phyloP scores from a whole-genome alignment of 2,888 invertebrate genomes.

The Acronicta alni region DNA sequence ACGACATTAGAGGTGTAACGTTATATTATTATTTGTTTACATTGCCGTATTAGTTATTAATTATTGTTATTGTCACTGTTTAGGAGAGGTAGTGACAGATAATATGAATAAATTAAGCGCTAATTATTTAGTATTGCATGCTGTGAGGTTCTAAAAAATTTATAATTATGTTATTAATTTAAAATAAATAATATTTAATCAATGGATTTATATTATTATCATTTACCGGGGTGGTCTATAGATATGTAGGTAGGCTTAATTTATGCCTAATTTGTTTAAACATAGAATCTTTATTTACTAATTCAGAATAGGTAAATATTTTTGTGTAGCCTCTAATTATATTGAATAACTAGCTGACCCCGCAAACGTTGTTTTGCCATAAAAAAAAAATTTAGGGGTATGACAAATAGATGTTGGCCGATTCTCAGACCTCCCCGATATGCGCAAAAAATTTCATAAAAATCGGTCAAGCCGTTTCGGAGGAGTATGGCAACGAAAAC shows the following conservation, averaged over 20 bases:
- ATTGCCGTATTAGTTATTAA: conserved; percentile 29
- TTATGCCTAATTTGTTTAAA: neutral
- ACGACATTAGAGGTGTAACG: conserved; percentile 58
- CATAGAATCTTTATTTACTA: neutral
- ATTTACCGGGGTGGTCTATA: conserved; percentile 33
- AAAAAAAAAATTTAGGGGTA: too few species aligned
- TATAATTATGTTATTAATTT: conserved; percentile 25
- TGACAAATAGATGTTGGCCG: too few species aligned
- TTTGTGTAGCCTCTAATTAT: too few species aligned
- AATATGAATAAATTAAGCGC: conserved; percentile 28
- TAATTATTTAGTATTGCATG: conserved; percentile 37
- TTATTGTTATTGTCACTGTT: conserved; percentile 37
- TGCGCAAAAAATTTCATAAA: too few species aligned
- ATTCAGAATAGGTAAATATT: neutral
- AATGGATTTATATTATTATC: neutral
- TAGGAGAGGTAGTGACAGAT: conserved; percentile 27
- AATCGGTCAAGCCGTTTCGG: too few species aligned
- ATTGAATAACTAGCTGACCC: too few species aligned
- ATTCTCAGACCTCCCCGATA: too few species aligned
- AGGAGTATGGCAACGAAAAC: too few species aligned
- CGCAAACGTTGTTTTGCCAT: too few species aligned
- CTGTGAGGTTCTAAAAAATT: conserved; percentile 22
- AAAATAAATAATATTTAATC: neutral
- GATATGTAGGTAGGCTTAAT: conserved; percentile 9
- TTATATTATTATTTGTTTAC: conserved; percentile 36